phyloP scores from a whole-genome alignment of 2,113 vertebrate species.

The Rhea americana region DNA sequence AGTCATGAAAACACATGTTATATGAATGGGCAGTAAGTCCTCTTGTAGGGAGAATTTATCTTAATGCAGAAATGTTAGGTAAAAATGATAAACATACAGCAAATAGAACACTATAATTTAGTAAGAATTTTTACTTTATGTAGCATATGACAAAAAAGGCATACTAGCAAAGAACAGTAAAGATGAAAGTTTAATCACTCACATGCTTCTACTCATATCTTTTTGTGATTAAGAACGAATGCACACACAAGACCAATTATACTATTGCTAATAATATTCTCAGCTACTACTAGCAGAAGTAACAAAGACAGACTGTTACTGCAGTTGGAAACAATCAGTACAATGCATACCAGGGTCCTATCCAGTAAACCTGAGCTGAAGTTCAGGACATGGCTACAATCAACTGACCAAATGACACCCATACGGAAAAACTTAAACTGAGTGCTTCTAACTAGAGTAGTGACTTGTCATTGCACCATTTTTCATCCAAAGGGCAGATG shows the following conservation, averaged over 20 bases:
- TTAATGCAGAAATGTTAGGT: background rate
- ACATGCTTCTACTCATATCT: background rate
- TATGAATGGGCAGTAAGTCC: background rate
- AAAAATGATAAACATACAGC: background rate
- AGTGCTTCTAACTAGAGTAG: background rate
- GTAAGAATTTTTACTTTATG: background rate
- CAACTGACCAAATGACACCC: slow-evolving; percentile 51
- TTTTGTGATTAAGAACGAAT: slow-evolving; percentile 19
- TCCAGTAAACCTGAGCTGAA: slow-evolving; percentile 46
- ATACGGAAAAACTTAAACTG: slow-evolving; percentile 48
- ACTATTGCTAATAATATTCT: slow-evolving; percentile 18
- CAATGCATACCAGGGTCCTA: slow-evolving; percentile 43
- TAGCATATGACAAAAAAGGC: background rate
- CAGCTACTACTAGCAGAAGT: slow-evolving; percentile 19
- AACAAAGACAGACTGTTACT: slow-evolving; percentile 22
- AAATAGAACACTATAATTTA: background rate
- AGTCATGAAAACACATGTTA: background rate
- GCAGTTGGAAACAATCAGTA: slow-evolving; percentile 63
- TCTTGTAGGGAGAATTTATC: rapidly evolving
- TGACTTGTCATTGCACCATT: background rate
- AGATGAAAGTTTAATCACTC: background rate
- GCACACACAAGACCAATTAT: slow-evolving; percentile 3
- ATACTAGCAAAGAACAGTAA: background rate
- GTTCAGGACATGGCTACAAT: background rate
- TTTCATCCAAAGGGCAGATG: slow-evolving; percentile 8